Percentiles rank a stretch among this genome's conserved stretches.
Conservation (phyloP, 2,797 vertebrate genomes). For the Linurgus olivaceus region DNA sequence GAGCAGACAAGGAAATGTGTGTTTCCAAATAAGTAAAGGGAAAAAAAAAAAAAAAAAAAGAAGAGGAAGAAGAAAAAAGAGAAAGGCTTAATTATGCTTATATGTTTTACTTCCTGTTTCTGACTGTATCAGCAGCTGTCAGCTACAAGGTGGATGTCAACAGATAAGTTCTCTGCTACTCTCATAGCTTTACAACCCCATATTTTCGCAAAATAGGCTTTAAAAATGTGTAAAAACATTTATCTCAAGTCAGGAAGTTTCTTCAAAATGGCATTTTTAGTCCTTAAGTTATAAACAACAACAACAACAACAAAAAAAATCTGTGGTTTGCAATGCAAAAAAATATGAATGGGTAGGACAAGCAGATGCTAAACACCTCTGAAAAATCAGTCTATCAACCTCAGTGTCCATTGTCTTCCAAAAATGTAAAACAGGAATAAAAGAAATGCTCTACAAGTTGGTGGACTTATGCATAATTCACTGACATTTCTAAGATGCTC, state of each 20-base stretch:
- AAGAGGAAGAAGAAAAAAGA: no score
- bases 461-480: background rate
- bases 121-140: background rate
- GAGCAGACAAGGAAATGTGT: background rate
- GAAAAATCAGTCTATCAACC: background rate
- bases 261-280: background rate
- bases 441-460: background rate
- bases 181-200: background rate
- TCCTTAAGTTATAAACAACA: background rate
- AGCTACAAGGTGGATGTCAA: background rate
- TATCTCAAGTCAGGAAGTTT: background rate
- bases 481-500: background rate
- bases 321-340: background rate
- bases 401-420: background rate
- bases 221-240: background rate
- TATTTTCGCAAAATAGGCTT: background rate
- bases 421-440: background rate
- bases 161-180: background rate
- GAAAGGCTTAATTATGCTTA: background rate
- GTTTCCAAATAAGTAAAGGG: background rate
- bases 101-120: background rate
- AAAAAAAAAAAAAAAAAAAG: no score
- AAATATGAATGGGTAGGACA: background rate
- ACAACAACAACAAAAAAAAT: background rate
- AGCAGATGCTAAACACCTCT: background rate